These are phyloP conservation scores for Argyrosomus japonicus DNA, from an alignment of 2,113 vertebrate species.

Conservation along the genomic window DNA sequence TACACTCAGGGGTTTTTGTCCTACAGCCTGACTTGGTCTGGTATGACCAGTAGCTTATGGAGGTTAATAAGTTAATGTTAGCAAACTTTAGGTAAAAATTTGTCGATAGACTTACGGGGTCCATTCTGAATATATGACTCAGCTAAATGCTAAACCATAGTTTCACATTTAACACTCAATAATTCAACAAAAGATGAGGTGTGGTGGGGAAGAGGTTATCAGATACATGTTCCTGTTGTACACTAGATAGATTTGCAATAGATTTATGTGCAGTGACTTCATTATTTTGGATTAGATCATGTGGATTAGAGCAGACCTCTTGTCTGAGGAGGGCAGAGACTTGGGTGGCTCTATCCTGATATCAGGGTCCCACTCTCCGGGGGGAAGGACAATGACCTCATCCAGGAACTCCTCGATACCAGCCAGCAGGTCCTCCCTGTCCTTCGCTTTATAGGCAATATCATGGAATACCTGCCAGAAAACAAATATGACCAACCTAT, in stretches of 20 bases:
- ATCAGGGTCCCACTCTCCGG: slow-evolving; percentile 97
- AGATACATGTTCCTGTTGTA: not conserved
- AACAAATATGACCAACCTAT: slow-evolving; percentile 11
- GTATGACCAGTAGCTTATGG: not conserved
- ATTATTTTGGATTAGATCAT: not conserved
- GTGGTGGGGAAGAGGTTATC: not conserved
- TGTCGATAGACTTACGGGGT: not conserved
- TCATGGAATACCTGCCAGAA: slow-evolving; percentile 94
- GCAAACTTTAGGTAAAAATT: not conserved
- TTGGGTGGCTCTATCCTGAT: slow-evolving; percentile 99
- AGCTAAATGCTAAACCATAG: not conserved
- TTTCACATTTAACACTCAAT: not conserved
- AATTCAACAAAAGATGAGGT: not conserved
- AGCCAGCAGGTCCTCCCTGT: slow-evolving; percentile 93
- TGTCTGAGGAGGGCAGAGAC: slow-evolving; percentile 95
- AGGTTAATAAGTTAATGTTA: not conserved
- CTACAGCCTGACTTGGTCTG: not conserved
- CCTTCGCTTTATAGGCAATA: slow-evolving; percentile 97
- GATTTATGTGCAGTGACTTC: slow-evolving; percentile 1
- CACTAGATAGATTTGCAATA: not conserved
- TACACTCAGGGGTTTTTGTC: not conserved
- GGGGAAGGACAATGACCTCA: slow-evolving; percentile 97
- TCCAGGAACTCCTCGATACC: slow-evolving; percentile 99
- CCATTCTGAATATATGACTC: not conserved
- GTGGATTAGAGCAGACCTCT: slow-evolving; percentile 85